Conservation (phyloP, 1,140 invertebrate genomes). For the Drosophila miranda region DNA sequence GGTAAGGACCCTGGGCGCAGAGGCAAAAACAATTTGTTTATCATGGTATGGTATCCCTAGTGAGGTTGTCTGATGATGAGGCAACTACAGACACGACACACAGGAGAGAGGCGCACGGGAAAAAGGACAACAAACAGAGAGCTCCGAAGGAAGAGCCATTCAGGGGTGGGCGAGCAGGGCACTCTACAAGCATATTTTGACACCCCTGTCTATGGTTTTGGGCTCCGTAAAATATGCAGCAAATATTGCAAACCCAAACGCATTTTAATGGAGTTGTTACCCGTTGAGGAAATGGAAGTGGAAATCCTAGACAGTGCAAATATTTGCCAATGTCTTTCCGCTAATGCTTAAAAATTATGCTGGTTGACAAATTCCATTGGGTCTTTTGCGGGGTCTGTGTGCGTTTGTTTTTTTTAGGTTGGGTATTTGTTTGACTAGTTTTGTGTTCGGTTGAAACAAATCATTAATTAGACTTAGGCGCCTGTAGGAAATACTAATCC, state of each 20-base stretch:
- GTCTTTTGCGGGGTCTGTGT: neutral
- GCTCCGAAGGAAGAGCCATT: slow-evolving; percentile 20
- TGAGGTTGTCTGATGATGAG: slow-evolving; percentile 69
- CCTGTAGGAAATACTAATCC: slow-evolving; percentile 25
- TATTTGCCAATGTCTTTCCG: slow-evolving; percentile 59
- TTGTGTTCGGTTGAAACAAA: slow-evolving; percentile 44
- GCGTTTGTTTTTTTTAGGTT: slow-evolving; percentile 22
- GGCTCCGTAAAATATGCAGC: slow-evolving; percentile 55
- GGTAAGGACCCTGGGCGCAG: slow-evolving; percentile 11
- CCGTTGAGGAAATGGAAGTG: slow-evolving; percentile 2
- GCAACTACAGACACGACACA: slow-evolving; percentile 28
- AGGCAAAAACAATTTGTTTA: slow-evolving; percentile 77
- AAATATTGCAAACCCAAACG: slow-evolving; percentile 32
- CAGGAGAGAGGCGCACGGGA: slow-evolving; percentile 28
- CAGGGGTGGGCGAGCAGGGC: slow-evolving; percentile 10
- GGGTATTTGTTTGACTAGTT: slow-evolving; percentile 6
- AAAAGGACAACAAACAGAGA: slow-evolving; percentile 76
- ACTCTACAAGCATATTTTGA: slow-evolving; percentile 62
- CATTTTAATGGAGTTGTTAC: slow-evolving; percentile 69
- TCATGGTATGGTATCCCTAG: slow-evolving; percentile 66
- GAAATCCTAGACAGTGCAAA: slow-evolving; percentile 63
- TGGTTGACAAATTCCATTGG: slow-evolving; percentile 71
- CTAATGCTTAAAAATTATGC: slow-evolving; percentile 79
- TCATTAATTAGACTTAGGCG: slow-evolving; percentile 71
- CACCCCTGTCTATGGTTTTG: slow-evolving; percentile 53